Percentiles rank a stretch among this genome's conserved stretches.
These are phyloP conservation scores for Atta texana DNA, from an alignment of 1,140 invertebrate species.

Conservation along the genomic window DNA sequence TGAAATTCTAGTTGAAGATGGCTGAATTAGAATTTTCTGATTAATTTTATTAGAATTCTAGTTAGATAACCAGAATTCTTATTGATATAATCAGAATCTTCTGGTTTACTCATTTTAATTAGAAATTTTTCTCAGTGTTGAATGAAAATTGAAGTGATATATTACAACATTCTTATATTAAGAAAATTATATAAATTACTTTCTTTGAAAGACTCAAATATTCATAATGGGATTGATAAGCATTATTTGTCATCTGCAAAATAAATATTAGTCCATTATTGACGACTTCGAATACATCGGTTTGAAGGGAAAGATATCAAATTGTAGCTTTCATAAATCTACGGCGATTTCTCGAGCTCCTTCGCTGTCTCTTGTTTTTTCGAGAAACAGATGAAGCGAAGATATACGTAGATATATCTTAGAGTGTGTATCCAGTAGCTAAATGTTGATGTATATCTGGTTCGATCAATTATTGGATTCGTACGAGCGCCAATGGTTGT, in stretches of 20 bases:
- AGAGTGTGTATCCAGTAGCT: slow-evolving; percentile 11
- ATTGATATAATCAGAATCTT: no score
- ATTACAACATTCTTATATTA: slow-evolving; percentile 14
- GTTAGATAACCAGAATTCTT: no score
- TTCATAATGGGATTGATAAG: slow-evolving; percentile 23
- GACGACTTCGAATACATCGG: slow-evolving; percentile 35
- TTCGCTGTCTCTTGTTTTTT: slow-evolving; percentile 34
- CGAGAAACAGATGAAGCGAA: slow-evolving; percentile 23
- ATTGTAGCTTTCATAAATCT: slow-evolving; percentile 48
- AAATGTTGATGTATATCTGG: slow-evolving; percentile 57
- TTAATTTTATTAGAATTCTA: no score
- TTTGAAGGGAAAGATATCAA: neutral
- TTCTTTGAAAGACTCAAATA: slow-evolving; percentile 33
- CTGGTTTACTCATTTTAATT: no score
- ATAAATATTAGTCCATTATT: slow-evolving; percentile 34
- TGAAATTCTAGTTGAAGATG: no score
- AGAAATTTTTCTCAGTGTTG: neutral
- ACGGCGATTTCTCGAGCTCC: slow-evolving; percentile 19
- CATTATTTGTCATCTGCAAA: slow-evolving; percentile 26
- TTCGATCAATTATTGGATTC: slow-evolving; percentile 66
- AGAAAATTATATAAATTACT: neutral
- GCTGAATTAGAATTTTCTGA: no score
- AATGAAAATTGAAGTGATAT: neutral
- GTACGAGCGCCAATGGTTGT: slow-evolving; percentile 29
- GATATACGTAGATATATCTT: neutral